phyloP scores from a whole-genome alignment of 1,140 invertebrate species.

The Zaprionus inermis region DNA sequence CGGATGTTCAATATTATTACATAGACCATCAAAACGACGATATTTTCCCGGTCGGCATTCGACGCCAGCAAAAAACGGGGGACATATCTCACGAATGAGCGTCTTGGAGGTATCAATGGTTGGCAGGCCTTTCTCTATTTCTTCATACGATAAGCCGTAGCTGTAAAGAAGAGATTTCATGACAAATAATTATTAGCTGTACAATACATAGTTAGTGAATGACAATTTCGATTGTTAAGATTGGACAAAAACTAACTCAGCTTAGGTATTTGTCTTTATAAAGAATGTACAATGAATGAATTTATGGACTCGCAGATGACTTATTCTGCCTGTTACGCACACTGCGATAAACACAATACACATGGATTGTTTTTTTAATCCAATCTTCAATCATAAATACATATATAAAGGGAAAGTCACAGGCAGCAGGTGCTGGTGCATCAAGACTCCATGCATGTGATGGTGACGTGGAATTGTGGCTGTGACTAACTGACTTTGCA shows the following conservation, averaged over 20 bases:
- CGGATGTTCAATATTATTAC: constrained; percentile 96
- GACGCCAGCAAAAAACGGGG: constrained; percentile 93
- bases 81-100: constrained; percentile 93
- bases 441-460: background rate
- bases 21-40: constrained; percentile 94
- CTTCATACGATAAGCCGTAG: constrained; percentile 92
- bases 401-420: background rate
- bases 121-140: constrained; percentile 94
- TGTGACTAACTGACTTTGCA: constrained; percentile 1
- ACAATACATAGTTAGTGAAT: background rate
- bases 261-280: too few species aligned
- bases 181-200: constrained; percentile 21
- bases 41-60: constrained; percentile 96
- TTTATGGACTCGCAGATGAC: too few species aligned
- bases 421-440: too few species aligned
- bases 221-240: background rate
- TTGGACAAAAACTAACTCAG: too few species aligned
- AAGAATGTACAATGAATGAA: too few species aligned
- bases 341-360: too few species aligned
- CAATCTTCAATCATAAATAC: background rate
- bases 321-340: too few species aligned
- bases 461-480: background rate
- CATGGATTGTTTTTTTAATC: too few species aligned
- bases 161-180: constrained; percentile 85
- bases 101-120: constrained; percentile 96